These are phyloP conservation scores for Thereva nobilitata DNA, from an alignment of 2,888 invertebrate genomes.

Conservation along the genomic window DNA sequence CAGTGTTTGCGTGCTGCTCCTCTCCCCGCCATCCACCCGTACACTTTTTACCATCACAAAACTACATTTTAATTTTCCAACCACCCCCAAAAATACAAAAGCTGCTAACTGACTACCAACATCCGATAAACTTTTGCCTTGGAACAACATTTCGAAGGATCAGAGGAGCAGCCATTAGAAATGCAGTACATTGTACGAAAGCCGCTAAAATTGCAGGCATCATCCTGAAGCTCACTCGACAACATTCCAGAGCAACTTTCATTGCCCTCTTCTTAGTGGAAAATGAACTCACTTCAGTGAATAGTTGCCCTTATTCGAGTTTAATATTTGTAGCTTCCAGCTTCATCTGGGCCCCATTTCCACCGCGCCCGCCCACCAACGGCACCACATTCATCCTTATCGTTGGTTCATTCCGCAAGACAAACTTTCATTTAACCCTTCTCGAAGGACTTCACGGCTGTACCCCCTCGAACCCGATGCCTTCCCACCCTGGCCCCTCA, in stretches of 20 bases:
- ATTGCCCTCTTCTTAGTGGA: slow-evolving; percentile 16
- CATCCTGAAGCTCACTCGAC: background rate
- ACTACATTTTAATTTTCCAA: slow-evolving; percentile 13
- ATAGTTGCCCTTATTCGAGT: slow-evolving; percentile 29
- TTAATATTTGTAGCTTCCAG: slow-evolving; percentile 24
- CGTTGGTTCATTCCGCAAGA: slow-evolving; percentile 29
- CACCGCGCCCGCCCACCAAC: slow-evolving; percentile 4
- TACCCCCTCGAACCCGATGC: slow-evolving; percentile 4
- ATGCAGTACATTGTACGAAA: slow-evolving; percentile 27
- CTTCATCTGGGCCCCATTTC: slow-evolving; percentile 21
- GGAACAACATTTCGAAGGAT: slow-evolving; percentile 18
- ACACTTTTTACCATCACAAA: too few species aligned
- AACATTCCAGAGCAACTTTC: slow-evolving; percentile 20
- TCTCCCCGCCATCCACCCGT: too few species aligned
- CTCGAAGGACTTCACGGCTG: slow-evolving; percentile 11
- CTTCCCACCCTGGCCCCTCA: too few species aligned
- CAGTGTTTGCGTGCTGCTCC: too few species aligned
- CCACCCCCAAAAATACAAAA: background rate
- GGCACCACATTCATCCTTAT: slow-evolving; percentile 7
- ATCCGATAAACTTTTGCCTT: slow-evolving; percentile 29
- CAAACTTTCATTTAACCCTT: slow-evolving; percentile 34
- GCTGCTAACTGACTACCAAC: slow-evolving; percentile 4
- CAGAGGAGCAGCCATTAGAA: slow-evolving; percentile 25
- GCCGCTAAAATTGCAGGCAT: slow-evolving; percentile 15
- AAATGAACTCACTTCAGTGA: slow-evolving; percentile 27